Base-by-base conservation (phyloP, 2,888 invertebrate species). In the Itoplectis maculator region DNA sequence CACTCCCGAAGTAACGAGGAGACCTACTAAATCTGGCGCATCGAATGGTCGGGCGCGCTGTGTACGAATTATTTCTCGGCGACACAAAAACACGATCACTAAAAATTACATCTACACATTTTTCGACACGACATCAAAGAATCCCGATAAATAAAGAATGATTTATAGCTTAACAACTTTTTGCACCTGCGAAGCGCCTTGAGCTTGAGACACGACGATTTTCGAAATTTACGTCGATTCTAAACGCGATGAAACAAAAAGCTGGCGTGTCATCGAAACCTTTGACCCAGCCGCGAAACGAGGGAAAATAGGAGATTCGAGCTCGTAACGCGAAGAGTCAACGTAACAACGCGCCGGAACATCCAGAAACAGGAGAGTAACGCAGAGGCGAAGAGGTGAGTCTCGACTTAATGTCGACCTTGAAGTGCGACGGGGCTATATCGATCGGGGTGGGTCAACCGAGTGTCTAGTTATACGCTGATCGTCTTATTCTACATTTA, bases 391-490 rank as follows among this genome's bases (percentile, higher is more conserved):
- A 4, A 15, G 56, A 18, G 59, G 45, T 47, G 76, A 68, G 35
- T 68, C 47, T 56, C 59, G 76, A 68, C 45, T 68, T 47, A 45
- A 47, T 8, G 15, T 40, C 54, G 76, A 56, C 76, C 76, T 76
- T 76, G 76, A 76, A 68, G 56, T 65, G 47, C 47, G 68, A 75
- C 47, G 61, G 51, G 45, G 47, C 37, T 49, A 78, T 49, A 78
- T 78, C 77, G 69, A 78, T 78, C 77, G 49, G 76, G 68, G 45
- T 72, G 72, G 59, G 45, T 72, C 72, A 59, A 72, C 15, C 59
- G 72, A 3, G 29, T 18, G 56, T 47, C 59, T 45, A 59, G 42
- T 47, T 13, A 56, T 56, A 45, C 72, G 45, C 35, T 47, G 29
- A 45, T 59, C 59, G 45, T 72, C 54, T 72, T 47, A 56, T 59